A percentile compares a stretch with the other conserved stretches of the same genome.
Conservation (phyloP, 2,888 invertebrate species). For the Herminia tarsipennalis region DNA sequence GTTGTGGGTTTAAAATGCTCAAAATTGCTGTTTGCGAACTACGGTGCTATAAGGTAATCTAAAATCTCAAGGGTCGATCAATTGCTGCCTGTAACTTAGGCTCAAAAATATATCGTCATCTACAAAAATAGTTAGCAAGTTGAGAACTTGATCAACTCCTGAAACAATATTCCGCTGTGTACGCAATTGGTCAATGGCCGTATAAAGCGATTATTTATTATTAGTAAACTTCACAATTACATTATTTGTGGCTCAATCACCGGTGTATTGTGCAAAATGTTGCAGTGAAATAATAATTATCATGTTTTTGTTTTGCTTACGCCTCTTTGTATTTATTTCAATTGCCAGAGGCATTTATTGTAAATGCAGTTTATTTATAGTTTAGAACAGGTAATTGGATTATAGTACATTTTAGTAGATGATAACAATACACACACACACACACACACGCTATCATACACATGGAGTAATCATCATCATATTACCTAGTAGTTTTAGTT, state of each 20-base stretch:
- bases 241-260: conserved; percentile 20
- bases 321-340: conserved; percentile 7
- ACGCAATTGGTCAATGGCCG: conserved; percentile 10
- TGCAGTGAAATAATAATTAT: conserved; percentile 2
- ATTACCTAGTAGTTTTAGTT: too few relatives aligned
- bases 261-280: conserved; percentile 13
- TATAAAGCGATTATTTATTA: conserved; percentile 24
- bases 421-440: too few relatives aligned
- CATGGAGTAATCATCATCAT: too few relatives aligned
- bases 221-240: conserved; percentile 18
- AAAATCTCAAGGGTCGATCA: too few relatives aligned
- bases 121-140: neutral
- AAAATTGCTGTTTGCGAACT: too few relatives aligned
- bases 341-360: conserved; percentile 19
- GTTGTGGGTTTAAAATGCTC: too few relatives aligned
- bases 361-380: conserved; percentile 2
- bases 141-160: neutral
- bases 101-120: neutral
- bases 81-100: neutral
- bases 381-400: neutral
- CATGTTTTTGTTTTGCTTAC: conserved; percentile 9
- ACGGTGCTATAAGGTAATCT: too few relatives aligned
- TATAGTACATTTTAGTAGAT: too few relatives aligned
- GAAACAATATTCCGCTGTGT: conserved; percentile 15
- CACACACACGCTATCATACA: too few relatives aligned